These are phyloP conservation scores for Tanaodytes sp. DNA, from an alignment of 2,888 invertebrate genomes.

Conservation along the genomic window DNA sequence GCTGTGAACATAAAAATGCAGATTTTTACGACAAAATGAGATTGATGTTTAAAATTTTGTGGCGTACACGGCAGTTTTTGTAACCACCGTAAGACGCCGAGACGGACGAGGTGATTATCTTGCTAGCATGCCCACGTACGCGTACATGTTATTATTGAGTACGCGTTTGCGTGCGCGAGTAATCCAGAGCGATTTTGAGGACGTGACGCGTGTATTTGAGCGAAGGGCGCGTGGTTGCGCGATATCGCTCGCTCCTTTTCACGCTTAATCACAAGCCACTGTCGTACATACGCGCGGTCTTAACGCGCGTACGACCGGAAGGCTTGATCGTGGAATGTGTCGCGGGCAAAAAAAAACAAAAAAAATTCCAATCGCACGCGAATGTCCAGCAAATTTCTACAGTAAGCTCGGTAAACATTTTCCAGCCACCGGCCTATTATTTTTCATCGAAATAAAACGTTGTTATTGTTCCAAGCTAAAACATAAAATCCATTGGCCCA, in stretches of 20 bases:
- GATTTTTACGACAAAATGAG: constrained; percentile 5
- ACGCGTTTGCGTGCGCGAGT: constrained; percentile 47
- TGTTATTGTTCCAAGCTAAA: no score
- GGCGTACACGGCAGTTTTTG: constrained; percentile 22
- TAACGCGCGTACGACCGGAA: constrained; percentile 48
- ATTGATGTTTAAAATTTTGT: constrained; percentile 18
- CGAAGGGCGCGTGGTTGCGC: constrained; percentile 63
- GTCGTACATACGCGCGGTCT: constrained; percentile 12
- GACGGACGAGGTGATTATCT: constrained; percentile 59
- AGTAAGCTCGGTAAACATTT: no score
- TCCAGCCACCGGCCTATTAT: no score
- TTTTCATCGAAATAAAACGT: no score
- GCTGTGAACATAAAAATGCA: constrained; percentile 4
- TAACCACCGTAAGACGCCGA: constrained; percentile 45
- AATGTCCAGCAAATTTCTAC: no score
- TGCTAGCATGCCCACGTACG: constrained; percentile 49
- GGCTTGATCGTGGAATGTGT: constrained; percentile 27
- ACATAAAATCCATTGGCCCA: no score
- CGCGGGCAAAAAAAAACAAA: no score
- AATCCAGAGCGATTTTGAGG: constrained; percentile 64
- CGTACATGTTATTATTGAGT: constrained; percentile 47
- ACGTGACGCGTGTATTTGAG: constrained; percentile 68
- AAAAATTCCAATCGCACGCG: no score
- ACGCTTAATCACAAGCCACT: constrained; percentile 37
- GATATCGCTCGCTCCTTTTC: constrained; percentile 36